Percentiles rank a stretch among this genome's conserved stretches.
Evolutionary conservation across 2,113 vertebrate genomes (phyloP).

Genomic region (Coturnix japonica): DNA sequence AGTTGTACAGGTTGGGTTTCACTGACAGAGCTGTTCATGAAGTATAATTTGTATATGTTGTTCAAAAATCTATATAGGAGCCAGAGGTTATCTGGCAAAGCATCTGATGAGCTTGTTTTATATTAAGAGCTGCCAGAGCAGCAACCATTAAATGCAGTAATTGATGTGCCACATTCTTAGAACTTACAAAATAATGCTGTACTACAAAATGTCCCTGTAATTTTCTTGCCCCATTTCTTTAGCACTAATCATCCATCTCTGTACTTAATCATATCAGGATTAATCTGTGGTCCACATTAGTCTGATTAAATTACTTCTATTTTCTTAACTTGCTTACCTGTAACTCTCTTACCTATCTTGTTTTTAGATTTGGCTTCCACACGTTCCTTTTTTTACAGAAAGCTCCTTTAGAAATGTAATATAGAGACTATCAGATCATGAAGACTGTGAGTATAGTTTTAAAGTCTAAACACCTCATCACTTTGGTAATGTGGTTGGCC

Average conservation of each 20-base stretch:
- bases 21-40: background rate
- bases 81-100: conserved; percentile 50
- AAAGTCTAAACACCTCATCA: conserved; percentile 57
- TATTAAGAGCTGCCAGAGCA: background rate
- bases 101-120: conserved; percentile 34
- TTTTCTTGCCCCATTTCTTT: background rate
- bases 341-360: background rate
- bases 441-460: conserved; percentile 4
- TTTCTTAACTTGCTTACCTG: background rate
- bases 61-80: conserved; percentile 18
- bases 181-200: background rate
- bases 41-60: background rate
- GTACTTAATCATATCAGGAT: background rate
- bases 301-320: background rate
- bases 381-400: background rate
- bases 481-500: conserved; percentile 5
- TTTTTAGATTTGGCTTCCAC: background rate
- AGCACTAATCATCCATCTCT: background rate
- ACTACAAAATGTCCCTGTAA: background rate
- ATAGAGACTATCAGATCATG: background rate
- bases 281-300: background rate
- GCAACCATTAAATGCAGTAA: background rate
- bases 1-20: background rate
- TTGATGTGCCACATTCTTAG: background rate
- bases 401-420: background rate